Evolutionary conservation across 2,888 invertebrate genomes (phyloP).

Genomic region (Amblyteles armatorius): DNA sequence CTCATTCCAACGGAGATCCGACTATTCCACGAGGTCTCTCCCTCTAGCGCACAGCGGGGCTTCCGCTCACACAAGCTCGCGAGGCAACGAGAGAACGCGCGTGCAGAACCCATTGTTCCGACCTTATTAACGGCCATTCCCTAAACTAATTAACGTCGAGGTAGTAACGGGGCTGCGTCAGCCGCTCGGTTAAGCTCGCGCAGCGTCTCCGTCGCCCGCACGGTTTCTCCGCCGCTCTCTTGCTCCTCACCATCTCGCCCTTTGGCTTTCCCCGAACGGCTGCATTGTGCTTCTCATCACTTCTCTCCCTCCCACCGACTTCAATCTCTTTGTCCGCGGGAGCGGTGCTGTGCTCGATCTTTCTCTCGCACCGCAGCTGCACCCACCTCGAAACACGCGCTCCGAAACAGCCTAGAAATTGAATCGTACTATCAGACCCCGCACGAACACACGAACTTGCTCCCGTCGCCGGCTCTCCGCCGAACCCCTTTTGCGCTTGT

Average conservation of each 20-base stretch:
- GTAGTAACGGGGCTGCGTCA: conserved; percentile 66
- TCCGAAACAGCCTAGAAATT: conserved; percentile 69
- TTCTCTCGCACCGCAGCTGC: conserved; percentile 43
- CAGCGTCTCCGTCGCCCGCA: conserved; percentile 6
- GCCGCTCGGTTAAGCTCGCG: conserved; percentile 64
- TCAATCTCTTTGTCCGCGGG: conserved; percentile 40
- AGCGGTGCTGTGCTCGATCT: conserved; percentile 38
- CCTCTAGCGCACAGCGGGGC: not conserved
- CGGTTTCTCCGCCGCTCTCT: not conserved
- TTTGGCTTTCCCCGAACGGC: conserved; percentile 54
- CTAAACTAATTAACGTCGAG: conserved; percentile 71
- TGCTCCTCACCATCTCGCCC: conserved; percentile 39
- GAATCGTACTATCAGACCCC: conserved; percentile 74
- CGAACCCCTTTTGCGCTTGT: conserved; percentile 25
- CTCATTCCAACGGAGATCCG: conserved; percentile 56
- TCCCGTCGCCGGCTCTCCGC: conserved; percentile 36
- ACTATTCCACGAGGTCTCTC: not conserved
- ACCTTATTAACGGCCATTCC: conserved; percentile 69
- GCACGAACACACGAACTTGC: conserved; percentile 65
- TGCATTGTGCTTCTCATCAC: conserved; percentile 26
- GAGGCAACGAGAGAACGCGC: conserved; percentile 53
- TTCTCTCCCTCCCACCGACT: conserved; percentile 38
- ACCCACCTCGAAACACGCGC: conserved; percentile 60
- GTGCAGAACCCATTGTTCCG: conserved; percentile 66
- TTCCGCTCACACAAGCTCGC: conserved; percentile 47